These are phyloP conservation scores for Tetrao urogallus DNA, from an alignment of 2,113 vertebrate genomes.

Conservation along the genomic window DNA sequence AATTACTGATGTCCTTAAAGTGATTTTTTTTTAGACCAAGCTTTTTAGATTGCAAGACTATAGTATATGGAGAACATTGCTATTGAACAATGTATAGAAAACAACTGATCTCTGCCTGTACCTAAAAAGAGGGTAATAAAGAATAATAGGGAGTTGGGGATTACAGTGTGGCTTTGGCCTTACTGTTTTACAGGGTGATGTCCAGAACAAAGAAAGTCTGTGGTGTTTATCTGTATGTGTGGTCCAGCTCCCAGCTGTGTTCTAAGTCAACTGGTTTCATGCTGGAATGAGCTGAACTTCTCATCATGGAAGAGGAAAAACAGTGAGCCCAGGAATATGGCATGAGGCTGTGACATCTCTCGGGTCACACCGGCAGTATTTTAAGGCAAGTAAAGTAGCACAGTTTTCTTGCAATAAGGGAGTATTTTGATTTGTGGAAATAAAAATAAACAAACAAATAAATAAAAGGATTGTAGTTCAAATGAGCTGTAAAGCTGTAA, in stretches of 20 bases:
- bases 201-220: background rate
- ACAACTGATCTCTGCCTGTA: background rate
- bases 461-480: background rate
- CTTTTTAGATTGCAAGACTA: background rate
- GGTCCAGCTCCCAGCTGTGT: conserved; percentile 12
- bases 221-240: conserved; percentile 21
- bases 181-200: conserved; percentile 13
- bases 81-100: background rate
- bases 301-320: background rate
- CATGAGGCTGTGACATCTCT: conserved; percentile 24
- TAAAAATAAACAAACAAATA: background rate
- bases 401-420: background rate
- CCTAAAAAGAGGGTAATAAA: background rate
- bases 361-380: background rate
- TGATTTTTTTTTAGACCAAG: background rate
- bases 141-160: background rate
- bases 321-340: background rate
- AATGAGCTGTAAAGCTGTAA: conserved; percentile 35
- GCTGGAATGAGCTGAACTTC: background rate
- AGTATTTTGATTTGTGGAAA: background rate
- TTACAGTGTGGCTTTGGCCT: background rate
- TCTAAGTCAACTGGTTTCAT: background rate
- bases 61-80: background rate
- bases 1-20: background rate
- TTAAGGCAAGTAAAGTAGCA: background rate